Conservation (phyloP, 2,888 invertebrate genomes). For the Rosalia funebris region DNA sequence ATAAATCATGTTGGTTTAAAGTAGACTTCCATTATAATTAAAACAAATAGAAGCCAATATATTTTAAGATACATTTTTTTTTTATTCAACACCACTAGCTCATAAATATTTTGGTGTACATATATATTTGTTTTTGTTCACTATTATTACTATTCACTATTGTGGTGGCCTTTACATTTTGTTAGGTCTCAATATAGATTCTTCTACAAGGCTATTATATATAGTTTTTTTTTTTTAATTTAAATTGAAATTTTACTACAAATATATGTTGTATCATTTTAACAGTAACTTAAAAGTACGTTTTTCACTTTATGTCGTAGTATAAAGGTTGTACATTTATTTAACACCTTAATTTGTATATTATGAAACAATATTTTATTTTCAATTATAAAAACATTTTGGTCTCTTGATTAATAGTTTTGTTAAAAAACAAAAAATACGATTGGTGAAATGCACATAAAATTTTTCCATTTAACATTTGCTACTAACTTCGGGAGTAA, state of each 20-base stretch:
- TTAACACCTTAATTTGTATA: background rate
- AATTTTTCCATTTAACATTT: too few relatives aligned
- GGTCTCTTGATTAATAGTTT: too few relatives aligned
- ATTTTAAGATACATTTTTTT: conserved; percentile 33
- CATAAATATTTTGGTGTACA: conserved; percentile 35
- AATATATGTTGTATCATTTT: background rate
- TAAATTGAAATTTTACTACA: background rate
- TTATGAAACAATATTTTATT: background rate
- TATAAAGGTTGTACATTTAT: conserved; percentile 1
- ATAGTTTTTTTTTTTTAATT: conserved; percentile 3
- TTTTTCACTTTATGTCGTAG: background rate
- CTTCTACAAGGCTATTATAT: background rate
- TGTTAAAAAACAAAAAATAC: too few relatives aligned
- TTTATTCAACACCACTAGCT: conserved; percentile 24
- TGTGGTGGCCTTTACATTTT: conserved; percentile 21
- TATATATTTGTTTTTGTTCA: conserved; percentile 31
- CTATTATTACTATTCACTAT: conserved; percentile 19
- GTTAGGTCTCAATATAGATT: conserved; percentile 22
- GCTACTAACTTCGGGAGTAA: conserved; percentile 38
- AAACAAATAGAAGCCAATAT: conserved; percentile 33
- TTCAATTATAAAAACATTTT: conserved; percentile 21
- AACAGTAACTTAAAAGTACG: background rate
- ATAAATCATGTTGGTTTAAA: conserved; percentile 42
- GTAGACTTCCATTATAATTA: conserved; percentile 37
- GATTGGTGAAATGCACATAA: too few relatives aligned